Conservation (phyloP, 2,113 vertebrate species). For the Mobula hypostoma region DNA sequence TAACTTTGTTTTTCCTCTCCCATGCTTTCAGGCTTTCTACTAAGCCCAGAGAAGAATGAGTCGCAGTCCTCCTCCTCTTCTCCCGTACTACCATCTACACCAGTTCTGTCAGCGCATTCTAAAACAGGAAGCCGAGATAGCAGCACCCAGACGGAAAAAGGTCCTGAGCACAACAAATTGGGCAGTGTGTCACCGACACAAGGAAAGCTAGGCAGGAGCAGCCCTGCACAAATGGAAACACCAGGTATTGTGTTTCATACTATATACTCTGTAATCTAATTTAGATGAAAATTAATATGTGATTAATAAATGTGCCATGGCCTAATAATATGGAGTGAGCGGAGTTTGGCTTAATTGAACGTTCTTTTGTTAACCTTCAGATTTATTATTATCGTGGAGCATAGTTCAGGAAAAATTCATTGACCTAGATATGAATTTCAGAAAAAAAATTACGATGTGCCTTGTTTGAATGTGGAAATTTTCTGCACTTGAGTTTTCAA, state of each 20-base stretch:
- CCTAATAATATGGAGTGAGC: too few relatives aligned
- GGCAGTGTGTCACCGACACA: neutral
- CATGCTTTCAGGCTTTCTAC: constrained; percentile 69
- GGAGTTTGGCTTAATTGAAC: neutral
- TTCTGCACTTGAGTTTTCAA: neutral
- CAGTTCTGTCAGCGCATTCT: constrained; percentile 72
- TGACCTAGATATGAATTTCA: neutral
- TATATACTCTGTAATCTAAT: neutral
- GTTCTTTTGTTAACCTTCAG: neutral
- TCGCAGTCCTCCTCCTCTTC: constrained; percentile 88
- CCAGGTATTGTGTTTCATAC: neutral
- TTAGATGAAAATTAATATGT: neutral
- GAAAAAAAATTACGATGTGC: neutral
- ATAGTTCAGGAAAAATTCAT: neutral
- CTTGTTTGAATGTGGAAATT: neutral
- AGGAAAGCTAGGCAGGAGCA: neutral
- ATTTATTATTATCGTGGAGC: neutral
- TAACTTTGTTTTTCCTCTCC: neutral
- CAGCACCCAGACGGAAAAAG: constrained; percentile 85
- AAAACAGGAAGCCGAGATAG: constrained; percentile 93
- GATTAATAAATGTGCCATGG: neutral
- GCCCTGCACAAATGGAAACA: neutral
- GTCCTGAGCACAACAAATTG: constrained; percentile 63
- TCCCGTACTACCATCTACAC: constrained; percentile 80
- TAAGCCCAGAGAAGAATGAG: constrained; percentile 81